A percentile compares a stretch with the other conserved stretches of the same genome.
These are phyloP conservation scores for Micromys minutus DNA, from an alignment of 2,113 vertebrate species.

Conservation along the genomic window DNA sequence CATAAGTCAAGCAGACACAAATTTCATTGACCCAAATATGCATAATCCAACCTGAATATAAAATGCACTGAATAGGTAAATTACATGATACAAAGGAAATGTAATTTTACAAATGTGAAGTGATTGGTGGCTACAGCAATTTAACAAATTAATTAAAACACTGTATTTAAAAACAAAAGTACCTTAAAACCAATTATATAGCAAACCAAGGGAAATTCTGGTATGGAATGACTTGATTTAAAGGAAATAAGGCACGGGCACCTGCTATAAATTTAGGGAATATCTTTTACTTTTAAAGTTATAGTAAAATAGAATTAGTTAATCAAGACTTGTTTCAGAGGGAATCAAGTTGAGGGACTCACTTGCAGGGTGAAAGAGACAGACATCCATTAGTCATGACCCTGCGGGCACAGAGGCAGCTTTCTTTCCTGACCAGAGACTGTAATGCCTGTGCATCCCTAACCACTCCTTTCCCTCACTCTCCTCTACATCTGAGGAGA, in stretches of 20 bases:
- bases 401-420: background rate
- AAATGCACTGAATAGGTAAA: constrained; percentile 47
- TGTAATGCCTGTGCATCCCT: background rate
- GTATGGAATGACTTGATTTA: background rate
- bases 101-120: constrained; percentile 68
- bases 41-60: constrained; percentile 75
- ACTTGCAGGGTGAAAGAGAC: constrained; percentile 41
- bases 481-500: background rate
- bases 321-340: constrained; percentile 59
- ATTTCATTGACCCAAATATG: constrained; percentile 71
- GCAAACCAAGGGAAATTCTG: constrained; percentile 31
- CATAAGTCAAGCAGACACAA: constrained; percentile 57
- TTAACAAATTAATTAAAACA: constrained; percentile 68
- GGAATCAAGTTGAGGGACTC: constrained; percentile 21
- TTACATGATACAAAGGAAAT: constrained; percentile 71
- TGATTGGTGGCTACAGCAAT: constrained; percentile 23
- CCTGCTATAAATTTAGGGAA: constrained; percentile 60
- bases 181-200: constrained; percentile 64
- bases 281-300: constrained; percentile 78
- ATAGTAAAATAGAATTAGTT: constrained; percentile 66
- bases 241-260: constrained; percentile 72
- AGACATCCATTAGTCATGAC: constrained; percentile 9
- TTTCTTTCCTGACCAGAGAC: constrained; percentile 3
- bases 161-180: background rate
- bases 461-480: background rate